Conservation (phyloP, 2,113 vertebrate species). For the Anarrhichthys ocellatus region DNA sequence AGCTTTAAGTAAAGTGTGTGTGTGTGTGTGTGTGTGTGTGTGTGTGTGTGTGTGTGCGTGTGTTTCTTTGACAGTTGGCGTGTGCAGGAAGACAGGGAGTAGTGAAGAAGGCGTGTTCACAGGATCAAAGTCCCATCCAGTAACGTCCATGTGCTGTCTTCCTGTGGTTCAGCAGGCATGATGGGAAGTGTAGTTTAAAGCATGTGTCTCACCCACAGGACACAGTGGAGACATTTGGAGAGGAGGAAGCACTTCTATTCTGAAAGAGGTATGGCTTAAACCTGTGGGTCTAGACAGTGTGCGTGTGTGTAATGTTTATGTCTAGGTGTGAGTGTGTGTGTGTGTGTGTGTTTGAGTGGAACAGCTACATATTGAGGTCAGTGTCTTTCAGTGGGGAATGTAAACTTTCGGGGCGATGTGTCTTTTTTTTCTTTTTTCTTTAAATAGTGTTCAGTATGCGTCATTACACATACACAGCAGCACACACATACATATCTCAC, state of each 20-base stretch:
- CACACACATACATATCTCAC: slow-evolving; percentile 4
- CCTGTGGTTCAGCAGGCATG: slow-evolving; percentile 64
- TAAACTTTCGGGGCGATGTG: slow-evolving; percentile 74
- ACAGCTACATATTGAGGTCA: slow-evolving; percentile 71
- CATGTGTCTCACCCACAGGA: slow-evolving; percentile 75
- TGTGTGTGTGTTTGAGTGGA: slow-evolving; percentile 33
- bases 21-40: slow-evolving; percentile 13
- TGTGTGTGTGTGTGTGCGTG: slow-evolving; percentile 12
- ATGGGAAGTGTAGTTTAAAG: slow-evolving; percentile 79
- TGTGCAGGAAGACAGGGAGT: slow-evolving; percentile 70
- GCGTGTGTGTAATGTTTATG: slow-evolving; percentile 40
- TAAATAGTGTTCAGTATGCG: slow-evolving; percentile 68
- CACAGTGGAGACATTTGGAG: slow-evolving; percentile 73
- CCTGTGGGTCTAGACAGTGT: slow-evolving; percentile 73
- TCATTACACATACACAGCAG: slow-evolving; percentile 49
- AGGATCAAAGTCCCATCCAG: slow-evolving; percentile 48
- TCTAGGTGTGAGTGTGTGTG: slow-evolving; percentile 28
- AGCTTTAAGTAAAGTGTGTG: slow-evolving; percentile 76
- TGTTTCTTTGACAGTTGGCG: slow-evolving; percentile 48
- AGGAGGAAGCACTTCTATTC: slow-evolving; percentile 81
- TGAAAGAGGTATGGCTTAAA: slow-evolving; percentile 81
- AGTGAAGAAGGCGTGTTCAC: slow-evolving; percentile 67
- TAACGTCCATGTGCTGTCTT: slow-evolving; percentile 38
- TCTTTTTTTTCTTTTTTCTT: slow-evolving; percentile 56
- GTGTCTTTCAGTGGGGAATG: slow-evolving; percentile 76